Evolutionary conservation across 2,797 vertebrate genomes (phyloP), one percentile per base, ranked within the genome.

Genomic region (Leptodactylus fallax): DNA sequence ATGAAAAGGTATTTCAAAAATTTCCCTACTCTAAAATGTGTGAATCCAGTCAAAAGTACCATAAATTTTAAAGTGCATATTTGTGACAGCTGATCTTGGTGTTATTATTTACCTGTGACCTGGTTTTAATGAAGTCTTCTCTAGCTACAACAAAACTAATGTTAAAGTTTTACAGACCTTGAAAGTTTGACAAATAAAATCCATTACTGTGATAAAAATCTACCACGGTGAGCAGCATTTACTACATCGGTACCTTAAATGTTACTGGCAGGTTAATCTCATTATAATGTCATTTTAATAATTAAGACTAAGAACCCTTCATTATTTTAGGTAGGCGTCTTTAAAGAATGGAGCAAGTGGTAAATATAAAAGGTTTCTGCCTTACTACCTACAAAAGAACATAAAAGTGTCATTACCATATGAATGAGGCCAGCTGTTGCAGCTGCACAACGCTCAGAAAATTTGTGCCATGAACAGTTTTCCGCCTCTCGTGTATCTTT

Each of bases 351-450:
- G 45, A 82, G 51, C 51, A 77, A 85, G 71, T 82, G 56, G 72
- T 82, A 89, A 60, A 69, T 86, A 89, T 71, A 83, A 89, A 83
- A 89, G 51, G 81, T 65, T 67, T 77, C 72, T 86, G 53, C 79
- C 72, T 49, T 83, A 86, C 79, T 60, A 89, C 16, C 58, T 77
- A 77, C 69, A 83, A 80, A 79, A 83, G 72, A 89, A 86, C 61
- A 89, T 85, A 81, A 77, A 85, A 82, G 85, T 83, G 72, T 56
- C 72, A 89, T 89, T 89, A 86, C 51, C 85, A 89, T 89, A 86
- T 89, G 85, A 89, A 89, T 89, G 79, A 83, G 63, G 72, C 88
- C 88, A 89, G 88, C 88, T 89, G 88, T 86, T 89, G 88, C 88
- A 86, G 85, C 85, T 89, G 88, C 61, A 79, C 47, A 23, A 71